phyloP scores from a whole-genome alignment of 2,888 invertebrate species.

The Heliconius erato region DNA sequence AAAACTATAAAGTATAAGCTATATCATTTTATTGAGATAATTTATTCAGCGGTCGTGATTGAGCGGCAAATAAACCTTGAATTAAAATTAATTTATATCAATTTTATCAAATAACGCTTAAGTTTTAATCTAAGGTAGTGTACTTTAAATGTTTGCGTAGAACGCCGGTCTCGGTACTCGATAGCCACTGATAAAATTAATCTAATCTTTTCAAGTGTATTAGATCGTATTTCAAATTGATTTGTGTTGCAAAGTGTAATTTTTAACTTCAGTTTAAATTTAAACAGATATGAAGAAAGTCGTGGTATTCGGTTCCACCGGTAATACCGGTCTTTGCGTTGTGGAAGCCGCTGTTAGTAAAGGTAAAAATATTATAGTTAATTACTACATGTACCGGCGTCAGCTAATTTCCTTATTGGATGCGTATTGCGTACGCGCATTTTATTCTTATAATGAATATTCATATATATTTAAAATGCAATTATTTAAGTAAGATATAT shows the following conservation, averaged over 20 bases:
- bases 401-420: background rate
- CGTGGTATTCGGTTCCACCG: conserved; percentile 93
- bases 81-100: conserved; percentile 33
- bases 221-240: conserved; percentile 28
- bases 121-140: conserved; percentile 28
- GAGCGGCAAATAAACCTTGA: conserved; percentile 44
- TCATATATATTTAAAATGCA: background rate
- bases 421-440: background rate
- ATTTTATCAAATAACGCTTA: background rate
- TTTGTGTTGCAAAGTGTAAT: conserved; percentile 29
- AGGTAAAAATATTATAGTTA: conserved; percentile 82
- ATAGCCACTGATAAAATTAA: conserved; percentile 36
- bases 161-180: conserved; percentile 25
- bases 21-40: conserved; percentile 31
- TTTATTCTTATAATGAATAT: background rate
- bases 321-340: conserved; percentile 92
- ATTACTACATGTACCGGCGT: background rate
- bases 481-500: background rate
- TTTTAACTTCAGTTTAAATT: conserved; percentile 44
- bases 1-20: conserved; percentile 19
- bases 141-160: conserved; percentile 24
- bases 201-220: conserved; percentile 47
- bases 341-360: conserved; percentile 91
- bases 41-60: conserved; percentile 29
- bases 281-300: conserved; percentile 88